These are phyloP conservation scores for Probaryconus sp. DNA, from an alignment of 1,140 invertebrate genomes.

Conservation along the genomic window DNA sequence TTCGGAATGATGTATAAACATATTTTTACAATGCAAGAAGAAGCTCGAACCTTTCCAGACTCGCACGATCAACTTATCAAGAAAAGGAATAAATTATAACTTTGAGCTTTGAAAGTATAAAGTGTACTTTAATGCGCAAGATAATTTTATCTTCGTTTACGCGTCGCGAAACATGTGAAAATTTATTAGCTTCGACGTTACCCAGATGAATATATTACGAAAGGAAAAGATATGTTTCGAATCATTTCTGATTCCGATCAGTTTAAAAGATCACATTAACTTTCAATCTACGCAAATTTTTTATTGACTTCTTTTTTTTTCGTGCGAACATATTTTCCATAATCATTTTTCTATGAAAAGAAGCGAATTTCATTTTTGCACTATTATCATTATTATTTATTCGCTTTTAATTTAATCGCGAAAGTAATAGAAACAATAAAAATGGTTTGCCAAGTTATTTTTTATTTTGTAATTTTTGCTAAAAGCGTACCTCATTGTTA, in stretches of 20 bases:
- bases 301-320: no score
- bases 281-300: no score
- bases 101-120: conserved; percentile 12
- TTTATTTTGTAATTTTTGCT: conserved; percentile 22
- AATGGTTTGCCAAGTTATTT: conserved; percentile 6
- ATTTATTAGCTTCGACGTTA: conserved; percentile 35
- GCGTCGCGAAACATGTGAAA: conserved; percentile 22
- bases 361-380: no score
- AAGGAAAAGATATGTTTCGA: no score
- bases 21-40: background rate
- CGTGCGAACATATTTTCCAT: no score
- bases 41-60: conserved; percentile 28
- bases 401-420: no score
- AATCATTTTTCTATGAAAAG: no score
- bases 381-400: no score
- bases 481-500: conserved; percentile 39
- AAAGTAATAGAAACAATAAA: conserved; percentile 1
- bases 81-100: conserved; percentile 32
- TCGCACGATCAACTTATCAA: conserved; percentile 42
- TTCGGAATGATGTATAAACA: conserved; percentile 9
- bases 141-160: conserved; percentile 49
- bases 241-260: no score
- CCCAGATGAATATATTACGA: conserved; percentile 14
- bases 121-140: conserved; percentile 18
- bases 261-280: no score